phyloP scores from a whole-genome alignment of 2,797 vertebrate species.

The Garrulus glandarius region DNA sequence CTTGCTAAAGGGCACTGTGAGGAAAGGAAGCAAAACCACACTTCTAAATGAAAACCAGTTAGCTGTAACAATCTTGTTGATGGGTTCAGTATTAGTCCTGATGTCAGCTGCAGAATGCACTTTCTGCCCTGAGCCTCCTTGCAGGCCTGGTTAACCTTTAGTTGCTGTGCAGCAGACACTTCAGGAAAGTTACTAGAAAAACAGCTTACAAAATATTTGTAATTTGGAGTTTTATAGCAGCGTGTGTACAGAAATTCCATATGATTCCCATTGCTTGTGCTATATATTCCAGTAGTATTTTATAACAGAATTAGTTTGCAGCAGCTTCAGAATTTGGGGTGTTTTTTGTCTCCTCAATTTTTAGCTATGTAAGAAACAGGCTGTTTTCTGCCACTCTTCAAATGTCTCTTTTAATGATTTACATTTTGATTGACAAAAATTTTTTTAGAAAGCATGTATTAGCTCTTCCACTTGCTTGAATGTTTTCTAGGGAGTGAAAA shows the following conservation, averaged over 20 bases:
- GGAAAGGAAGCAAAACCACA: background rate
- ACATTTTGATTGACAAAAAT: background rate
- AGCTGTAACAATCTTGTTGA: slow-evolving; percentile 3
- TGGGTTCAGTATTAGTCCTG: background rate
- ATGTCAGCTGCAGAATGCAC: background rate
- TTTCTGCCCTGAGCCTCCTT: slow-evolving; percentile 32
- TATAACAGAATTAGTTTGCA: background rate
- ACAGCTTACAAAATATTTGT: background rate
- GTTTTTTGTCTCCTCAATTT: background rate
- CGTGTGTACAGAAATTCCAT: background rate
- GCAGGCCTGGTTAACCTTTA: slow-evolving; percentile 29
- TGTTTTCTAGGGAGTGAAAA: slow-evolving; percentile 28
- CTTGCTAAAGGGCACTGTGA: slow-evolving; percentile 20
- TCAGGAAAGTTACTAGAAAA: background rate
- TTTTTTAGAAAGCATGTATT: background rate
- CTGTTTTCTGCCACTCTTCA: background rate
- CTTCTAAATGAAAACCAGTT: slow-evolving; percentile 38
- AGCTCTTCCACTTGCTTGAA: slow-evolving; percentile 12
- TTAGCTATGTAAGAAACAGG: background rate
- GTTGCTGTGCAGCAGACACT: background rate
- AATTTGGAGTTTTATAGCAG: background rate
- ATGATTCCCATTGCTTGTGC: background rate
- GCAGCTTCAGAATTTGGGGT: background rate
- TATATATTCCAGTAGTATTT: background rate
- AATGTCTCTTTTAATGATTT: background rate